Percentiles rank a stretch among this genome's conserved stretches.
Conservation (phyloP, 1,140 invertebrate species). For the Apocrypta bakeri region DNA sequence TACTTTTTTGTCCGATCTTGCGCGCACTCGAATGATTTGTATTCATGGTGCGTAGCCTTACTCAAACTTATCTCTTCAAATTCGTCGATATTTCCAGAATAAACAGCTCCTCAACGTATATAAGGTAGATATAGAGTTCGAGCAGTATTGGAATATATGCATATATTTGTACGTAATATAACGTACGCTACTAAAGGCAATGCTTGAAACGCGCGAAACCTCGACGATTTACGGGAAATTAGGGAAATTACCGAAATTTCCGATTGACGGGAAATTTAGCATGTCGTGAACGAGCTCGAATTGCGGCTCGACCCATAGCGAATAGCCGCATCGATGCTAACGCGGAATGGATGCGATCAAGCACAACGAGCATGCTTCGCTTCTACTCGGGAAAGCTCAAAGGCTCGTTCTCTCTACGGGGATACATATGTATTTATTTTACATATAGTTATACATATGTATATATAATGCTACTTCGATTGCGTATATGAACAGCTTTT, state of each 20-base stretch:
- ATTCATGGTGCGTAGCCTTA: background rate
- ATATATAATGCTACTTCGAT: no score
- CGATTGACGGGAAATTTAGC: constrained; percentile 39
- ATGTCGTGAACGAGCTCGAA: background rate
- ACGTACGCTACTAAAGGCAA: background rate
- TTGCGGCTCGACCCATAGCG: background rate
- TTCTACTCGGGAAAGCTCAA: background rate
- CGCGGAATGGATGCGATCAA: background rate
- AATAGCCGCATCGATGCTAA: constrained; percentile 12
- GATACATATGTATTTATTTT: no score
- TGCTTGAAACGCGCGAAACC: background rate
- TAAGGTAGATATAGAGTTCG: no score
- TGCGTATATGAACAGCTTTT: no score
- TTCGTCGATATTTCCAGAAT: background rate
- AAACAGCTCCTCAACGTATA: no score
- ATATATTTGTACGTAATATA: no score
- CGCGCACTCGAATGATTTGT: background rate
- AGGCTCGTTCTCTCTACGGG: background rate
- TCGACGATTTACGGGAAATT: constrained; percentile 22
- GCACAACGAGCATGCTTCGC: background rate
- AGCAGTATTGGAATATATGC: no score
- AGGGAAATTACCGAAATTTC: constrained; percentile 40
- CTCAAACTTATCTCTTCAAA: background rate
- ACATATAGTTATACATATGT: no score
- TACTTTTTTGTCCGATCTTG: background rate